phyloP scores from a whole-genome alignment of 2,797 vertebrate genomes.

The Lutjanus campechanus region DNA sequence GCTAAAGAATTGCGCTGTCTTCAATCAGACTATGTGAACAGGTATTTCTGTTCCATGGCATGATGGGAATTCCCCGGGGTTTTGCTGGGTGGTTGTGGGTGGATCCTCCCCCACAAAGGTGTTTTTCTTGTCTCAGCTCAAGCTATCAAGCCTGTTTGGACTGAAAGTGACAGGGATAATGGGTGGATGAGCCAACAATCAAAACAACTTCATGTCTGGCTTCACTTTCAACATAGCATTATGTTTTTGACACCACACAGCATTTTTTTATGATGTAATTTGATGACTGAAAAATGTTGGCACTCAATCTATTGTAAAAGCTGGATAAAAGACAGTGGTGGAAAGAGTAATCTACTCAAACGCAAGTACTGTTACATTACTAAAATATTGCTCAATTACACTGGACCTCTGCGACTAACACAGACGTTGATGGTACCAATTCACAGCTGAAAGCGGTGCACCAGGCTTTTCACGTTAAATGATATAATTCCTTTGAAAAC shows the following conservation, averaged over 20 bases:
- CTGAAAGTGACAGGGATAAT: constrained; percentile 5
- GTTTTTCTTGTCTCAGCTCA: background rate
- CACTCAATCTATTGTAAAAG: background rate
- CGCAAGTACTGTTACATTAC: too few relatives aligned
- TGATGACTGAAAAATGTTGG: background rate
- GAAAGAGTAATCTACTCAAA: too few relatives aligned
- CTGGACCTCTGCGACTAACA: too few relatives aligned
- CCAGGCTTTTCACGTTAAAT: too few relatives aligned
- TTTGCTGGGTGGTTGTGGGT: constrained; percentile 17
- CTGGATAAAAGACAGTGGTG: too few relatives aligned
- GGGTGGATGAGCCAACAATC: background rate
- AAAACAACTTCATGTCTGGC: background rate
- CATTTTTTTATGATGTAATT: background rate
- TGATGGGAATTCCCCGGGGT: constrained; percentile 43
- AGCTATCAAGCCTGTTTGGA: background rate
- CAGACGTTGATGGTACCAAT: too few relatives aligned
- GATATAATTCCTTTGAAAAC: too few relatives aligned
- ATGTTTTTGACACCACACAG: background rate
- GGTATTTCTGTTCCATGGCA: constrained; percentile 32
- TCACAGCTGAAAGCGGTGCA: too few relatives aligned
- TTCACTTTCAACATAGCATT: background rate
- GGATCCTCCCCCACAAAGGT: constrained; percentile 13
- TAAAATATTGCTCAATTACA: too few relatives aligned
- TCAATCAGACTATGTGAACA: constrained; percentile 9
- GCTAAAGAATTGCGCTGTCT: background rate